phyloP scores from a whole-genome alignment of 2,113 vertebrate species.

The Heterotis niloticus region DNA sequence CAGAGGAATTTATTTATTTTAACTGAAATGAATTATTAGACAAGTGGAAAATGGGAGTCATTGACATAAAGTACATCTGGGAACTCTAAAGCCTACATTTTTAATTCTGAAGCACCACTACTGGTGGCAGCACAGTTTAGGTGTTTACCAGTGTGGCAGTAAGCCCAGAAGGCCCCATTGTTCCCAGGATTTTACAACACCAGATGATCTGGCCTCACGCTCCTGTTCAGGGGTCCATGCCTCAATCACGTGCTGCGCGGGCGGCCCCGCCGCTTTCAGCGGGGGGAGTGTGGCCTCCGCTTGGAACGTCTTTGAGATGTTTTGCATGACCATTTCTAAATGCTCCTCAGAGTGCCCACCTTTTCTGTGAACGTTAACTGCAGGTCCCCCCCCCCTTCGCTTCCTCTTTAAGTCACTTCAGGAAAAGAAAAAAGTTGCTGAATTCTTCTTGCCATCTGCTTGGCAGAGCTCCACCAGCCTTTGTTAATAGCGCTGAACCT shows the following conservation, averaged over 20 bases:
- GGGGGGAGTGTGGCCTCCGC: neutral
- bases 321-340: neutral
- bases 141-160: constrained; percentile 16
- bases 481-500: constrained; percentile 23
- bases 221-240: constrained; percentile 10
- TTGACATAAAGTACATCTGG: neutral
- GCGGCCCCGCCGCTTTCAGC: neutral
- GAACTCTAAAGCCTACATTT: neutral
- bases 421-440: neutral
- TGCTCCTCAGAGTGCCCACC: neutral
- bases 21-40: no score
- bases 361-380: neutral
- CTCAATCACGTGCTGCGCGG: constrained; percentile 28
- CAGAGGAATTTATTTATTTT: no score
- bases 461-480: constrained; percentile 9
- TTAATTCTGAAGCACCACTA: neutral
- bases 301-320: neutral
- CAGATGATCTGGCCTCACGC: constrained; percentile 38
- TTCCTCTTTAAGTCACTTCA: neutral
- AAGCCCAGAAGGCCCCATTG: constrained; percentile 21
- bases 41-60: neutral
- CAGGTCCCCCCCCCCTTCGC: neutral
- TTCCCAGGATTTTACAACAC: constrained; percentile 17
- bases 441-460: constrained; percentile 32
- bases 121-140: constrained; percentile 27